phyloP scores from a whole-genome alignment of 2,797 vertebrate genomes.

The Leuciscus waleckii region DNA sequence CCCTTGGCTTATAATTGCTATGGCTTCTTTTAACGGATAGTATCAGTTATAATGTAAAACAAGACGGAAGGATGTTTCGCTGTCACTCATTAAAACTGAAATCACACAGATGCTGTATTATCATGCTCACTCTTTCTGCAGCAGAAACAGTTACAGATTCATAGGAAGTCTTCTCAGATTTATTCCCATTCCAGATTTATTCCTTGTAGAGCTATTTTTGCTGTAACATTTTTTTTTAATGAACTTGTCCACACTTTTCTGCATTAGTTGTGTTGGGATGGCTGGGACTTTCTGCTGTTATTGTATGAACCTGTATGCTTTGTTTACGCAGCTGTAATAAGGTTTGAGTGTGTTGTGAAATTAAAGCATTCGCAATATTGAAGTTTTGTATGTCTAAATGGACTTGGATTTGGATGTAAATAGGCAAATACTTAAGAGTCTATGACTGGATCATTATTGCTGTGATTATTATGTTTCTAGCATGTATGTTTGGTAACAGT shows the following conservation, averaged over 20 bases:
- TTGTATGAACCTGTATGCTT: neutral
- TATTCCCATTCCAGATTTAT: neutral
- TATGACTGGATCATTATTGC: no score
- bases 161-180: slow-evolving; percentile 22
- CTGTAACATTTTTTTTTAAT: neutral
- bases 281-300: neutral
- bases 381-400: neutral
- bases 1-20: slow-evolving; percentile 23
- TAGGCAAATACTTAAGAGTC: no score
- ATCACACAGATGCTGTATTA: slow-evolving; percentile 9
- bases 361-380: neutral
- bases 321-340: slow-evolving; percentile 9
- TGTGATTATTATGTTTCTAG: no score
- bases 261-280: slow-evolving; percentile 9
- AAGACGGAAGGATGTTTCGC: neutral
- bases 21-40: neutral
- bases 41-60: neutral
- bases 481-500: no score
- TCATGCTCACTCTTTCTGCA: neutral
- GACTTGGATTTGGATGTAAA: no score
- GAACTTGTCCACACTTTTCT: neutral
- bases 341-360: neutral
- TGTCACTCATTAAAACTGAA: neutral
- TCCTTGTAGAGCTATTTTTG: neutral
- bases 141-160: slow-evolving; percentile 2